Percentiles rank a stretch among this genome's conserved stretches.
These are phyloP conservation scores for Scolanthus callimorphus DNA, from an alignment of 92 coral and sea anemone species.

Conservation along the genomic window DNA sequence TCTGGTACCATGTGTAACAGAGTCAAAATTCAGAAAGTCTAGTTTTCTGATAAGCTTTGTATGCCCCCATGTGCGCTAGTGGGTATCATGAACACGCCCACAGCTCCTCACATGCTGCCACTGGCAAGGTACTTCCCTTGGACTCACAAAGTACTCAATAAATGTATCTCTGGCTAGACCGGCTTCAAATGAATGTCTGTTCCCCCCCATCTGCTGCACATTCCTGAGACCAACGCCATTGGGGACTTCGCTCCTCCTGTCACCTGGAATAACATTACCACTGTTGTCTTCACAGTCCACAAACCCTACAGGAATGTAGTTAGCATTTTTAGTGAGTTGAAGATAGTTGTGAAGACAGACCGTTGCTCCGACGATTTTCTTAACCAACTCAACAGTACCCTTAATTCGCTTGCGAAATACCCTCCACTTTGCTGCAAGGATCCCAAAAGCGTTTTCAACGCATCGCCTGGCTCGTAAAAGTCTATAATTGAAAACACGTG, in stretches of 20 bases:
- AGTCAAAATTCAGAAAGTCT: too few relatives aligned
- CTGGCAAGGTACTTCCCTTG: slow-evolving; percentile 57
- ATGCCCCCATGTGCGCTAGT: too few relatives aligned
- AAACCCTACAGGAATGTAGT: slow-evolving; percentile 54
- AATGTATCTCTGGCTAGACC: slow-evolving; percentile 30
- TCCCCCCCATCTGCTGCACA: slow-evolving; percentile 31
- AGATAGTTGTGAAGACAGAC: slow-evolving; percentile 64
- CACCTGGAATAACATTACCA: slow-evolving; percentile 41
- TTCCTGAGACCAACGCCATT: slow-evolving; percentile 12
- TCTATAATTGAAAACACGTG: slow-evolving; percentile 60
- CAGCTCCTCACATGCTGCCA: slow-evolving; percentile 68
- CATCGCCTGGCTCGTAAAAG: slow-evolving; percentile 55
- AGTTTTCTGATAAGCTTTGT: too few relatives aligned
- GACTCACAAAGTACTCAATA: slow-evolving; percentile 49
- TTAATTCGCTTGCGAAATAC: slow-evolving; percentile 53
- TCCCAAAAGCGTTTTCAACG: slow-evolving; percentile 62
- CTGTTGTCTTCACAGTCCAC: slow-evolving; percentile 44
- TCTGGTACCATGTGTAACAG: too few relatives aligned
- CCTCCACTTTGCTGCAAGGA: slow-evolving; percentile 62
- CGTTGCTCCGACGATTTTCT: slow-evolving; percentile 45
- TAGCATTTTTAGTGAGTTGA: slow-evolving; percentile 49
- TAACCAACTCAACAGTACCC: slow-evolving; percentile 61
- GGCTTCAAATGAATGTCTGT: slow-evolving; percentile 42
- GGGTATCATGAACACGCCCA: too few relatives aligned
- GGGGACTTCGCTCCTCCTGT: slow-evolving; percentile 41